Evolutionary conservation across 2,797 vertebrate species (phyloP).

Genomic region (Enteromius viviparus): DNA sequence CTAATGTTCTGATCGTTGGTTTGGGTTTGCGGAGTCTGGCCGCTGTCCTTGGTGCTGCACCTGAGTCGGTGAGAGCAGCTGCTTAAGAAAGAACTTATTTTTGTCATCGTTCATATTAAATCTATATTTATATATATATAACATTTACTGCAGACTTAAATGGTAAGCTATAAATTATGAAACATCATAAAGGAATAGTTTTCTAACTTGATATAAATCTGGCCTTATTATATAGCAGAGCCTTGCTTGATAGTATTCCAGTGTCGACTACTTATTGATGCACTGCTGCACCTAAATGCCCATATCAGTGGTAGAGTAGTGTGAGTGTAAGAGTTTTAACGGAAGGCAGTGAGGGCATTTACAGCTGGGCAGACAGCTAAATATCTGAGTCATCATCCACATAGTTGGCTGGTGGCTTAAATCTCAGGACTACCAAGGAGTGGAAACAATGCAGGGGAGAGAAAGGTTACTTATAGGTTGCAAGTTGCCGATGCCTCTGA

Average conservation of each 20-base stretch:
- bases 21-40: slow-evolving; percentile 24
- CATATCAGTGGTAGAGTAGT: not conserved
- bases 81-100: not conserved
- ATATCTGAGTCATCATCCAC: not conserved
- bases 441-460: not conserved
- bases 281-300: not conserved
- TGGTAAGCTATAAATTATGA: not conserved
- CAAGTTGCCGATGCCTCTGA: not conserved
- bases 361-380: not conserved
- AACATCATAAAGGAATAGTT: not conserved
- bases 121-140: not conserved
- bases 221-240: not conserved
- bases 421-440: not conserved
- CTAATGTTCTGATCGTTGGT: not conserved
- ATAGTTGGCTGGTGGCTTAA: not conserved
- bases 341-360: not conserved
- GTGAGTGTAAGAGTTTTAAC: not conserved
- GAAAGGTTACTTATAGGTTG: not conserved
- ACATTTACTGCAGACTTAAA: not conserved
- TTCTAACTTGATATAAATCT: not conserved
- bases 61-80: slow-evolving; percentile 28
- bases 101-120: not conserved
- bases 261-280: not conserved
- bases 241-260: not conserved
- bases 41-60: slow-evolving; percentile 80